Evolutionary conservation across 1,140 invertebrate species (phyloP).

Genomic region (Brachionus angularis): DNA sequence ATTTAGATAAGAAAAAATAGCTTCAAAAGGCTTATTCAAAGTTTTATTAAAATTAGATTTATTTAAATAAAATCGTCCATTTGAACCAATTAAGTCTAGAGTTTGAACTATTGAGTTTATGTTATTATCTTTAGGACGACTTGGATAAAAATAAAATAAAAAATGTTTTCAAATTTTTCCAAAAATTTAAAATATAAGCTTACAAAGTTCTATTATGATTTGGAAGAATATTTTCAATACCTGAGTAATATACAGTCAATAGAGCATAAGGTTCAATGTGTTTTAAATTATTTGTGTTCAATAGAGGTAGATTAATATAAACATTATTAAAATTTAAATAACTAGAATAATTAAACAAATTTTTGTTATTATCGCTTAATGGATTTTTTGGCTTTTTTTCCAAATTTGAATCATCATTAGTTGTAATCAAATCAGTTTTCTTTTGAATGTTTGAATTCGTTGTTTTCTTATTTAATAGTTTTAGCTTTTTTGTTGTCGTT

Average conservation of each 20-base stretch:
- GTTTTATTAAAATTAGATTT: background rate
- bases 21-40: constrained; percentile 1
- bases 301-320: background rate
- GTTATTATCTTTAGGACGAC: constrained; percentile 36
- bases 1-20: background rate
- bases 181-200: background rate
- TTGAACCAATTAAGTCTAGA: background rate
- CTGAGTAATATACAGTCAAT: constrained; percentile 28
- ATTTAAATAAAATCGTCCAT: background rate
- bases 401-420: background rate
- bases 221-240: constrained; percentile 15
- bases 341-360: background rate
- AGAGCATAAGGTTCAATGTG: constrained; percentile 3
- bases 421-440: background rate
- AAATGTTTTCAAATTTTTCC: background rate
- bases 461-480: too few species aligned
- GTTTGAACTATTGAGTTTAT: constrained; percentile 7
- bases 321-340: constrained; percentile 17
- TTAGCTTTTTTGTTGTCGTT: too few species aligned
- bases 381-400: background rate
- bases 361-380: background rate
- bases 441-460: background rate
- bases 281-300: background rate
- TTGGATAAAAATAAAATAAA: background rate
- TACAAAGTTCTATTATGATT: constrained; percentile 33